Evolutionary conservation across 2,113 vertebrate species (phyloP), one percentile per base, ranked within the genome.

Genomic region (Dipodomys spectabilis): DNA sequence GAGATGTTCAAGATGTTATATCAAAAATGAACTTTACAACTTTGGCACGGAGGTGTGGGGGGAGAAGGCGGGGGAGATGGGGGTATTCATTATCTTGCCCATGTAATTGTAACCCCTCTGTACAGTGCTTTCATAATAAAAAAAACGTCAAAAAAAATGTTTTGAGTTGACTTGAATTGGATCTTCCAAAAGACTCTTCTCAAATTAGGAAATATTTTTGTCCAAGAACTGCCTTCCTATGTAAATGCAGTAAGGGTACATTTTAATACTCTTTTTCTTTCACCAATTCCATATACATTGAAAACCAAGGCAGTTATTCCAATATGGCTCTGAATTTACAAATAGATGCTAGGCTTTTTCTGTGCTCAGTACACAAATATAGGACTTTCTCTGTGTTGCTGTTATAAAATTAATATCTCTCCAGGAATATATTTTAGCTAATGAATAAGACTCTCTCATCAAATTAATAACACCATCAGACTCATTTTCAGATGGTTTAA

Each of bases 401-500:
- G 4, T 64, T 80, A 86, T 82, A 69, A 93, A 64, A 74, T 79
- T 74, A 73, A 62, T 44, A 19, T 64, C n/a, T 89, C 39, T 82
- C 49, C 18, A 93, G 23, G 85, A 93, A 86, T 15, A 72, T 89
- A 95, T 84, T 95, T 92, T 84, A 49, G 23, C 64, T 88, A 94
- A 92, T 71, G 81, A 90, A 85, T 87, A 95, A 92, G 57, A 96
- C 32, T 87, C 30, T 94, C 60, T 96, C 32, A 95, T 85, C 79
- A 95, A 94, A 93, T 93, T 93, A 93, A 78, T 89, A 93, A 88
- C 8, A 97, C 8, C 49, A 96, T 86, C 91, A 94, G 35, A 89
- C 92, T 92, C 81, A 95, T 49, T 94, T 96, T 81, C 35, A 73
- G 19, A 85, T 78, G n/a, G 68, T 45, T 96, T 91, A 92, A 78